These are phyloP conservation scores for Solea solea DNA, from an alignment of 2,113 vertebrate genomes.

Conservation along the genomic window DNA sequence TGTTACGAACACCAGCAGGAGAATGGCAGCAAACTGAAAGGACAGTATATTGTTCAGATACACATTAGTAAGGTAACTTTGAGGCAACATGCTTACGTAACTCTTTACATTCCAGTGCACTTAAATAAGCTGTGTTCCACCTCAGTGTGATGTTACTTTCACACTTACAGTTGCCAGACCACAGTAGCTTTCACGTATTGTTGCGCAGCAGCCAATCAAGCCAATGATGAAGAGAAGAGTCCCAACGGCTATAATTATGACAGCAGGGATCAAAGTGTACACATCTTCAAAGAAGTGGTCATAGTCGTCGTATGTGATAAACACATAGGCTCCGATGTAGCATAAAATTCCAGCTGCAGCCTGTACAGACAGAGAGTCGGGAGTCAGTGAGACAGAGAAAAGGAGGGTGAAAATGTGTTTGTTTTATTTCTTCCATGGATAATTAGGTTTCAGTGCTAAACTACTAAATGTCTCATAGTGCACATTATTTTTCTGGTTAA, in stretches of 20 bases:
- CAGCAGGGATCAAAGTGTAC: conserved; percentile 92
- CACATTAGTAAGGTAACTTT: not conserved
- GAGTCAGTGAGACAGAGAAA: not conserved
- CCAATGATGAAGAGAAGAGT: conserved; percentile 96
- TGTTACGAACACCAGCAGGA: conserved; percentile 95
- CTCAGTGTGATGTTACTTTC: not conserved
- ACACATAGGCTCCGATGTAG: conserved; percentile 98
- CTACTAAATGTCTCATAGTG: no score
- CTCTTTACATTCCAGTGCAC: not conserved
- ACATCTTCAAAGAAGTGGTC: conserved; percentile 98
- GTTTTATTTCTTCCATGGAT: no score
- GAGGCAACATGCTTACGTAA: not conserved
- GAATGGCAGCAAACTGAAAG: conserved; percentile 94
- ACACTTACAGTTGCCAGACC: conserved; percentile 91
- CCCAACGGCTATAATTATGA: conserved; percentile 94
- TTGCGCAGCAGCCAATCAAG: conserved; percentile 95
- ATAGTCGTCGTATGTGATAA: conserved; percentile 98
- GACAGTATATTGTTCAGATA: conserved; percentile 18
- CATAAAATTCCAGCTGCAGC: conserved; percentile 96
- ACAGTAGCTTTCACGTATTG: conserved; percentile 94
- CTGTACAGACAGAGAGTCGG: conserved; percentile 68
- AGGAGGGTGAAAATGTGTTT: not conserved
- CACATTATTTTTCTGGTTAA: no score
- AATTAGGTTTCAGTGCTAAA: no score
- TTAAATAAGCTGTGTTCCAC: no score